Percentiles rank a stretch among this genome's conserved stretches.
Evolutionary conservation across 2,797 vertebrate genomes (phyloP).

Genomic region (Hapalemur alaotrensis): DNA sequence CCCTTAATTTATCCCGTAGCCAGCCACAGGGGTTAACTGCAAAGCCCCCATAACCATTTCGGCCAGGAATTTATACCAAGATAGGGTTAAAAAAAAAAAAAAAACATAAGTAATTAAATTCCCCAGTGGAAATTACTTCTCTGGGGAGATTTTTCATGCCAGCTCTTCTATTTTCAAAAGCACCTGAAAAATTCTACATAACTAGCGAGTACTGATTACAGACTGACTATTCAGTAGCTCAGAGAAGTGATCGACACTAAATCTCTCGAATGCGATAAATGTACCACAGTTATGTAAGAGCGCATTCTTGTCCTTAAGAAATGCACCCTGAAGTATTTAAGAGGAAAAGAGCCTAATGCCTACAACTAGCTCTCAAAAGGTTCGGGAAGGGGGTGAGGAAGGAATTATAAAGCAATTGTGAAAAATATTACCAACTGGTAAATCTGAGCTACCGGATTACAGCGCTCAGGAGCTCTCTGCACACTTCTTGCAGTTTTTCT

Average conservation of each 20-base stretch:
- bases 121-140: neutral
- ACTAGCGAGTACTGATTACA: neutral
- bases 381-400: neutral
- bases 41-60: accelerated
- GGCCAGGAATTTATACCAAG: neutral
- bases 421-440: accelerated
- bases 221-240: accelerated
- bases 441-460: too few species aligned
- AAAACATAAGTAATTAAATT: neutral
- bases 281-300: neutral
- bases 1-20: accelerated
- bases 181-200: neutral
- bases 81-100: accelerated
- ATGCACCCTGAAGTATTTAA: neutral
- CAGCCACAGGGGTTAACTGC: accelerated
- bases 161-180: neutral
- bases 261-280: neutral
- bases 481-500: neutral
- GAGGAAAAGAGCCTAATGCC: neutral
- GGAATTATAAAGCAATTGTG: neutral
- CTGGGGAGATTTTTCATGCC: neutral
- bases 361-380: neutral
- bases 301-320: neutral
- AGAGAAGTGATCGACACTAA: accelerated
- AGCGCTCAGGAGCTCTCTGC: neutral